Base-by-base conservation (phyloP, 37 sponge, comb jelly and placozoan species). In the Aphrocallistes beatrix region DNA sequence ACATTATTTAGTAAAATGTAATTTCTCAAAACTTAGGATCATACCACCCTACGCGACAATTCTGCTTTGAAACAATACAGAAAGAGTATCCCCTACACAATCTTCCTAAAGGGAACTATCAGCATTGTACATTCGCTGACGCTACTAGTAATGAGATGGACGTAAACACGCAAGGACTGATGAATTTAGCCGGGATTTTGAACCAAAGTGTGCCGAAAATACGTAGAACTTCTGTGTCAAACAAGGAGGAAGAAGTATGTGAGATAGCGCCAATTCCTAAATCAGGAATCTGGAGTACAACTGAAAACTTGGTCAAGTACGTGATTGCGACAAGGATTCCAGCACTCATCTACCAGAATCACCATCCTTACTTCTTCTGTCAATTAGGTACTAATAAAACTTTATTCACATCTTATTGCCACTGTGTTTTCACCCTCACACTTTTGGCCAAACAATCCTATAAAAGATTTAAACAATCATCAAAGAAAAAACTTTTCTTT, bases 341-440 rank as follows among this genome's bases (percentile, higher is more conserved):
- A 60, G 75, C 34, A 6, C 25, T 60, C 3, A 60, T 60, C 34
- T 60, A 60, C n/a, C 75, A 60, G n/a, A 60, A 60, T 28, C 75
- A 60, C n/a, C 75, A 60, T 60, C 75, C 75, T 8, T 60, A 60
- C 34, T 60, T 60, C 75, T 60, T 60, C 75, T 60, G 75, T 60
- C 75, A 60, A 28, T 60, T 60, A 60, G 75, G 75, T 60, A 60
- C n/a, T n/a, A n/a, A n/a, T n/a, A n/a, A n/a, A n/a, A n/a, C n/a
- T n/a, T n/a, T n/a, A n/a, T n/a, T n/a, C n/a, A n/a, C n/a, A n/a
- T n/a, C n/a, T n/a, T n/a, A n/a, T n/a, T n/a, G n/a, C n/a, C n/a
- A n/a, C n/a, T n/a, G n/a, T n/a, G n/a, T n/a, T n/a, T n/a, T n/a
- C n/a, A n/a, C n/a, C n/a, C n/a, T n/a, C n/a, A n/a, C n/a, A n/a